Evolutionary conservation across 2,113 vertebrate species (phyloP).

Genomic region (Cynoglossus semilaevis): DNA sequence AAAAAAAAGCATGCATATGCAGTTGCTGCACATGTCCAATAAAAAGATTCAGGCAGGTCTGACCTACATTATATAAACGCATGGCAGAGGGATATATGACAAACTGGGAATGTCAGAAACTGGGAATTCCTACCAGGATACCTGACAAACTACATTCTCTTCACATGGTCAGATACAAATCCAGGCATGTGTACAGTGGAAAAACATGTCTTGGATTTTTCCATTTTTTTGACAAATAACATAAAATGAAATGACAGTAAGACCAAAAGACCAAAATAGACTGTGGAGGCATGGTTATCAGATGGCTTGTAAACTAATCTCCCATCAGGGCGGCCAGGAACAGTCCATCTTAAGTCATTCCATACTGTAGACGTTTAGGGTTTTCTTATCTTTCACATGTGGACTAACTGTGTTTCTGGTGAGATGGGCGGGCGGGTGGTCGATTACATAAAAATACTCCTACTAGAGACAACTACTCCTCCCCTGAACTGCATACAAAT

Average conservation of each 20-base stretch:
- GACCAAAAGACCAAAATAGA: conserved; percentile 44
- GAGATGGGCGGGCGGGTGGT: no score
- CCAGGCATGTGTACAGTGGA: conserved; percentile 49
- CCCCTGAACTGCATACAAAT: no score
- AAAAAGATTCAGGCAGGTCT: not conserved
- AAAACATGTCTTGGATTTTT: conserved; percentile 77
- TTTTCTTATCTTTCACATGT: conserved; percentile 57
- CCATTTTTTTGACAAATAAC: conserved; percentile 61
- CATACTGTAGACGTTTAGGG: conserved; percentile 29
- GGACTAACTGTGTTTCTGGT: conserved; percentile 10
- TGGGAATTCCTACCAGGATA: conserved; percentile 56
- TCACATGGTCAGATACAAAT: conserved; percentile 60
- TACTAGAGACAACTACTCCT: no score
- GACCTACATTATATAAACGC: conserved; percentile 46
- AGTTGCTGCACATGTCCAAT: not conserved
- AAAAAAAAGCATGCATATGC: not conserved
- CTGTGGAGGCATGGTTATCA: conserved; percentile 57
- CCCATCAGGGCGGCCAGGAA: conserved; percentile 49
- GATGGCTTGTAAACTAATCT: conserved; percentile 56
- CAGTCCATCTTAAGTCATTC: conserved; percentile 59
- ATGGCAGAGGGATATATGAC: conserved; percentile 32
- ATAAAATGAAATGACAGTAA: conserved; percentile 10
- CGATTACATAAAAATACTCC: no score
- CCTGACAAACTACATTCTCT: conserved; percentile 66
- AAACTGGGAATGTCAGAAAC: conserved; percentile 49